Evolutionary conservation across 1,140 invertebrate genomes (phyloP).

Genomic region (Myzus persicae): DNA sequence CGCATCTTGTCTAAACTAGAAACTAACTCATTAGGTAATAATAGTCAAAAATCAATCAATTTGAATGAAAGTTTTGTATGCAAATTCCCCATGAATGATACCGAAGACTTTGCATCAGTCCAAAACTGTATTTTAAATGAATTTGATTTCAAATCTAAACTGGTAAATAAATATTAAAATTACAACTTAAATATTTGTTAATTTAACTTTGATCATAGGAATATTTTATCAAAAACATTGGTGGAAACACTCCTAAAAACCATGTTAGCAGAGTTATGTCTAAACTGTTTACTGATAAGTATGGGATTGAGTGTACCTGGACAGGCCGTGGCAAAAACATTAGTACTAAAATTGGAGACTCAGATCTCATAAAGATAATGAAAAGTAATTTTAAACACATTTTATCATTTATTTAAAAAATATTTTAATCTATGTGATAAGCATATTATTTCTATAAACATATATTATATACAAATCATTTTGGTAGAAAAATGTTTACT

Average conservation of each 20-base stretch:
- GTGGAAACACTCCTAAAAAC: background rate
- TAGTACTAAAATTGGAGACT: background rate
- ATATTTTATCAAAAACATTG: background rate
- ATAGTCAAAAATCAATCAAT: too few relatives aligned
- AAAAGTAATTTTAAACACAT: background rate
- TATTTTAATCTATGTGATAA: too few relatives aligned
- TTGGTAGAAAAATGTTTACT: too few relatives aligned
- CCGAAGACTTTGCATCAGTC: background rate
- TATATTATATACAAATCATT: too few relatives aligned
- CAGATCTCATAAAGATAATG: background rate
- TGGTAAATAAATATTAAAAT: slow-evolving; percentile 8
- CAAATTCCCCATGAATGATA: background rate
- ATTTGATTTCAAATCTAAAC: background rate
- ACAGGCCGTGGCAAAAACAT: background rate
- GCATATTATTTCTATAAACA: too few relatives aligned
- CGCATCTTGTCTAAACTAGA: too few relatives aligned
- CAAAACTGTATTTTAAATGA: background rate
- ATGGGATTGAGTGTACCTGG: background rate
- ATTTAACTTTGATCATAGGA: background rate
- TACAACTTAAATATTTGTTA: background rate
- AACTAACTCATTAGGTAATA: too few relatives aligned
- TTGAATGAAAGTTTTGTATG: too few relatives aligned
- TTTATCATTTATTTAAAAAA: background rate
- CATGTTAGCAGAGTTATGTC: background rate
- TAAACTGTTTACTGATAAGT: background rate